Conservation (phyloP, 30 jellyfish, hydroid and myxozoan species). For the Hydra vulgaris region DNA sequence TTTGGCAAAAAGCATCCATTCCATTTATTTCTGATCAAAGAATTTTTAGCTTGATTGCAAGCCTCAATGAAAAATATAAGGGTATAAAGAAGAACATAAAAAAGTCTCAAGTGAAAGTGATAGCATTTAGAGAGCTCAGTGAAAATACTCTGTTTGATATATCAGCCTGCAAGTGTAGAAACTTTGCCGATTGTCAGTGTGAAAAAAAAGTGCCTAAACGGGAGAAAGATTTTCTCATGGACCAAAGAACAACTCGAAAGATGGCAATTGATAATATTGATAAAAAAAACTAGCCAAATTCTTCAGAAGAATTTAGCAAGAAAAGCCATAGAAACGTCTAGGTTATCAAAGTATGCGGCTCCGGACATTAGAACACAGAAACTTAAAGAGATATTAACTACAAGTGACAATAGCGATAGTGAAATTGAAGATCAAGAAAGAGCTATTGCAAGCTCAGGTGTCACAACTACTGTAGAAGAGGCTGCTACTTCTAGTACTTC, state of each 20-base stretch:
- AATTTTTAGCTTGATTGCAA: no score
- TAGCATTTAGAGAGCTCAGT: no score
- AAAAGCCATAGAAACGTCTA: neutral
- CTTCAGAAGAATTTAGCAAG: neutral
- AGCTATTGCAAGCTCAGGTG: neutral
- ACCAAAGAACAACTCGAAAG: neutral
- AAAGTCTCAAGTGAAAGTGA: no score
- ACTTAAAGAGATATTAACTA: neutral
- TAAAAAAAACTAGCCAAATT: neutral
- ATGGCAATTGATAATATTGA: neutral
- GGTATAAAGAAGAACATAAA: no score
- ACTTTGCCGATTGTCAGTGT: neutral
- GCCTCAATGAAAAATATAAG: no score
- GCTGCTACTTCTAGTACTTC: neutral
- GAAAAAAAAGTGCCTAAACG: neutral
- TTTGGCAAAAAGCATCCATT: no score
- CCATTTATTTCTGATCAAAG: no score
- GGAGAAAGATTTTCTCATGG: neutral
- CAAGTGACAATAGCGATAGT: neutral
- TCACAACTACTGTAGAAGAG: neutral
- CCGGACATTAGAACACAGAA: no score
- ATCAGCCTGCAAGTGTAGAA: no score
- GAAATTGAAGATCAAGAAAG: neutral
- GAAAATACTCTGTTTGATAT: no score
- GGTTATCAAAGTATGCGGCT: no score